These are phyloP conservation scores for Kuschelorhynchus macadamiae DNA, from an alignment of 2,888 invertebrate genomes.

Conservation along the genomic window DNA sequence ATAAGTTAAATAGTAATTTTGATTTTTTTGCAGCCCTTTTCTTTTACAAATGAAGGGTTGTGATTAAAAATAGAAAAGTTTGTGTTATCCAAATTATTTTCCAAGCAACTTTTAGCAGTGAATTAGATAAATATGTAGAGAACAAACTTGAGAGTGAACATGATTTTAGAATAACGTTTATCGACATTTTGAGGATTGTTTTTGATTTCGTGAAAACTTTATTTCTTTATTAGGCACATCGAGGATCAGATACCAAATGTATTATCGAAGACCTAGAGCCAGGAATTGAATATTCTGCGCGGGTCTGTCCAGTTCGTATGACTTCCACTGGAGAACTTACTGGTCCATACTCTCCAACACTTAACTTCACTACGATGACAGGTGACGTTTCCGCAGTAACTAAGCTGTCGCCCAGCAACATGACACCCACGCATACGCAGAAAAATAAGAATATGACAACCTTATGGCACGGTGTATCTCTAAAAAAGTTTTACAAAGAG, in stretches of 20 bases:
- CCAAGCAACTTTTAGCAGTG: too few relatives aligned
- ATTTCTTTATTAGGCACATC: conserved; percentile 74
- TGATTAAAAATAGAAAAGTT: too few relatives aligned
- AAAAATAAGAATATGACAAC: conserved; percentile 48
- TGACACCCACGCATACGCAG: conserved; percentile 52
- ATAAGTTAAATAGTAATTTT: too few relatives aligned
- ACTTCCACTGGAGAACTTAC: conserved; percentile 74
- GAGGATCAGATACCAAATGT: conserved; percentile 75
- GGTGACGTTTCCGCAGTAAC: conserved; percentile 66
- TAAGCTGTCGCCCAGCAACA: conserved; percentile 60
- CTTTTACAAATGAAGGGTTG: too few relatives aligned
- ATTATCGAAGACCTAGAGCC: conserved; percentile 79
- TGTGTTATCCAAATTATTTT: too few relatives aligned
- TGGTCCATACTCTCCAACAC: conserved; percentile 80
- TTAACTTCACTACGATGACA: conserved; percentile 73
- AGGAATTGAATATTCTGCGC: conserved; percentile 82
- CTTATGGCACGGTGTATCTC: conserved; percentile 56
- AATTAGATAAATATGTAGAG: too few relatives aligned
- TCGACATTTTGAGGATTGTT: too few relatives aligned
- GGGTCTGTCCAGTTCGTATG: conserved; percentile 83
- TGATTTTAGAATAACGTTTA: too few relatives aligned
- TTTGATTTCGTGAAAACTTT: too few relatives aligned
- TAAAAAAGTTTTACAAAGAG: conserved; percentile 71
- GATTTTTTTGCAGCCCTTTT: too few relatives aligned
- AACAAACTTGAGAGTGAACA: too few relatives aligned